Percentiles rank a stretch among this genome's conserved stretches.
phyloP scores from a whole-genome alignment of 2,113 vertebrate genomes.

The Mormoops blainvillei region DNA sequence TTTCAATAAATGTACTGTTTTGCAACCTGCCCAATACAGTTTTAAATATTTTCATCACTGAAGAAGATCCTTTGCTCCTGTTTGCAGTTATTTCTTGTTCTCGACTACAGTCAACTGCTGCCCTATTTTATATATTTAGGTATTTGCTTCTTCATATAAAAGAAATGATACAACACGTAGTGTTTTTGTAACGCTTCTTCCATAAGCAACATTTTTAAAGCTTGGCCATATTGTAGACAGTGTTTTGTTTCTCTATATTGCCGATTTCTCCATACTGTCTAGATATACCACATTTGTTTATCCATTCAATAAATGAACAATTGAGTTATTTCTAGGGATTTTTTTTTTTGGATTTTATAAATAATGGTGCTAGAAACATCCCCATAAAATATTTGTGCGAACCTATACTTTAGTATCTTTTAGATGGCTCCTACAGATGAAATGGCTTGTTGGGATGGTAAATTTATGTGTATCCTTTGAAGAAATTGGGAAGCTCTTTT shows the following conservation, averaged over 20 bases:
- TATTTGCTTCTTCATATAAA: background rate
- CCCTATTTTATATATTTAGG: background rate
- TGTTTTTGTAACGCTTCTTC: background rate
- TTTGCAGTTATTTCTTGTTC: background rate
- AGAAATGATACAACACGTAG: background rate
- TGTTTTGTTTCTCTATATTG: background rate
- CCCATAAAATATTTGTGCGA: background rate
- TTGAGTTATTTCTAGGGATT: background rate
- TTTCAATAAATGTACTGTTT: background rate
- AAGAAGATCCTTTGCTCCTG: background rate
- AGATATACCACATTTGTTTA: background rate
- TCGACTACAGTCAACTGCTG: background rate
- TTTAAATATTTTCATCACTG: background rate
- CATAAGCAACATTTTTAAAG: background rate
- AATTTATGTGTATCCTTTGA: background rate
- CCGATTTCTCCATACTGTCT: background rate
- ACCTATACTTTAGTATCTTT: background rate
- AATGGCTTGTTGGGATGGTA: background rate
- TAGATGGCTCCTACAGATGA: background rate
- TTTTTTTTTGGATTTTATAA: background rate
- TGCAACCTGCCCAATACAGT: fast-evolving
- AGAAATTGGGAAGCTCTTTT: background rate
- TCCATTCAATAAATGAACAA: background rate
- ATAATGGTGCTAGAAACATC: background rate
- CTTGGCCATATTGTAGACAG: background rate